Conservation (phyloP, 35 echinoderm and acorn worm genomes). For the Acanthaster planci region DNA sequence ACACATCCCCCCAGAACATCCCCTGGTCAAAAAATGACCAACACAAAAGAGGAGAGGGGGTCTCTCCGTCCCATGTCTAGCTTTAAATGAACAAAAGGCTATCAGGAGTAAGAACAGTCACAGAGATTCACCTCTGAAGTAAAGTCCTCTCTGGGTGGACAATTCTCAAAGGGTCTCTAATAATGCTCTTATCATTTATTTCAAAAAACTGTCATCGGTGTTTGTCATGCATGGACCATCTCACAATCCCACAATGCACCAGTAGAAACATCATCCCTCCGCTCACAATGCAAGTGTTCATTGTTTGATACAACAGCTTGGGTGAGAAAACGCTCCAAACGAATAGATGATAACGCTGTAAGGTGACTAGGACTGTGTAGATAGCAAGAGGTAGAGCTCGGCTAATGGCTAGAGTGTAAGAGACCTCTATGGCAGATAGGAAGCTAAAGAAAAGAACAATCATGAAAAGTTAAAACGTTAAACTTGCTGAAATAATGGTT, state of each 20-base stretch:
- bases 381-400: constrained; percentile 82
- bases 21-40: too few species aligned
- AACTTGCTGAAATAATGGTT: too few species aligned
- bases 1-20: too few species aligned
- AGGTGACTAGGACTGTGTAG: constrained; percentile 81
- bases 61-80: too few species aligned
- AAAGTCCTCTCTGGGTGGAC: too few species aligned
- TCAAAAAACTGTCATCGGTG: too few species aligned
- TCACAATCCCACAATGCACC: constrained; percentile 6
- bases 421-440: constrained; percentile 48
- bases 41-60: too few species aligned
- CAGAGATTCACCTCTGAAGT: too few species aligned
- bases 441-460: constrained; percentile 31
- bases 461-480: neutral
- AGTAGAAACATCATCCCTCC: neutral
- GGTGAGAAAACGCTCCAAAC: constrained; percentile 94
- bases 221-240: neutral
- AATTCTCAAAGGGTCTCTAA: too few species aligned
- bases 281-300: constrained; percentile 29
- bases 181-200: too few species aligned
- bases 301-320: constrained; percentile 79
- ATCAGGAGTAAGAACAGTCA: too few species aligned
- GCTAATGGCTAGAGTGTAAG: constrained; percentile 63
- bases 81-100: too few species aligned
- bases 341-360: constrained; percentile 93